Conservation (phyloP, 2,797 vertebrate genomes). For the Brachymystax lenok region DNA sequence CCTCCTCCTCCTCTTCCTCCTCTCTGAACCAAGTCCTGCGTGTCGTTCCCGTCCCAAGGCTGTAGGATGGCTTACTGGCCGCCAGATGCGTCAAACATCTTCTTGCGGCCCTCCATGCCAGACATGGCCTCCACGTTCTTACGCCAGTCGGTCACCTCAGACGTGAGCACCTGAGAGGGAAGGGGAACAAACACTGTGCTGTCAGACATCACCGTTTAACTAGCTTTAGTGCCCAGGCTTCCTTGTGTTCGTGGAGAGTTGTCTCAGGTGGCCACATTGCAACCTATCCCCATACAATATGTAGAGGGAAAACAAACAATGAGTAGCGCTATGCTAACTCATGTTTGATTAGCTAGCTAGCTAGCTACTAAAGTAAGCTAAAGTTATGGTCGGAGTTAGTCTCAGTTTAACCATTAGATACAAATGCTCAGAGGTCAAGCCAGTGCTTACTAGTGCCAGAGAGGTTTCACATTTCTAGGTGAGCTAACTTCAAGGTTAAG, state of each 20-base stretch:
- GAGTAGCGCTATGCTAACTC: no score
- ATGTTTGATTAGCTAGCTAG: no score
- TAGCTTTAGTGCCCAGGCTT: neutral
- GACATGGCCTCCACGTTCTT: conserved; percentile 86
- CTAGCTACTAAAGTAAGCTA: no score
- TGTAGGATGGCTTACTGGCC: conserved; percentile 61
- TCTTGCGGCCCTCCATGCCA: conserved; percentile 84
- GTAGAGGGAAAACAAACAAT: no score
- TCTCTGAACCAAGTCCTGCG: neutral
- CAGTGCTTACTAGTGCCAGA: neutral
- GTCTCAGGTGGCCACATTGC: no score
- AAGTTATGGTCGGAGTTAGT: no score
- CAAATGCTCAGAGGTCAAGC: neutral
- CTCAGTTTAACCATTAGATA: no score
- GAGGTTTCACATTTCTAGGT: neutral
- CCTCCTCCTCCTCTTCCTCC: conserved; percentile 7
- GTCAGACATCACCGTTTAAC: neutral
- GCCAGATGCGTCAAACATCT: conserved; percentile 81
- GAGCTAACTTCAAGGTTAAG: neutral
- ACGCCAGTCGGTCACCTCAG: conserved; percentile 83
- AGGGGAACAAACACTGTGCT: neutral
- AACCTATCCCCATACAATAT: no score
- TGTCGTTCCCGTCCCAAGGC: neutral
- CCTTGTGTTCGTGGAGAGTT: neutral
- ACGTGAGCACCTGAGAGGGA: conserved; percentile 67